Evolutionary conservation across 2,797 vertebrate genomes (phyloP).

Genomic region (Eutrigla gurnardus): DNA sequence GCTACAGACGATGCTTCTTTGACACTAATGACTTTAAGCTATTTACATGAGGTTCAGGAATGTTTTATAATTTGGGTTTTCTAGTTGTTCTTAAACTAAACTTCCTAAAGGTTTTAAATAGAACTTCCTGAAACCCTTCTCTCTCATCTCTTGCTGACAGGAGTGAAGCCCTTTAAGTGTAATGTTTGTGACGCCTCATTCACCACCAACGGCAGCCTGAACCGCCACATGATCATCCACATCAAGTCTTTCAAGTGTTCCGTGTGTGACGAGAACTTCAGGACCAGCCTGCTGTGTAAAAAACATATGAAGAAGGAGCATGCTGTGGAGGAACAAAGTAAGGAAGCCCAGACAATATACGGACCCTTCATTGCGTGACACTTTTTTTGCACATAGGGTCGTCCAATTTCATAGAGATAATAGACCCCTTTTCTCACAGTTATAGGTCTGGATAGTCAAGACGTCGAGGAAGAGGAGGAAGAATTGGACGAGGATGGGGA

Average conservation of each 20-base stretch:
- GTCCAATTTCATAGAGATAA: not conserved
- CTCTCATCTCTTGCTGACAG: slow-evolving; percentile 70
- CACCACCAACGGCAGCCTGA: slow-evolving; percentile 98
- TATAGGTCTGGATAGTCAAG: slow-evolving; percentile 82
- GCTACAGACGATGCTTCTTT: not conserved
- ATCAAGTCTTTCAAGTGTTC: slow-evolving; percentile 95
- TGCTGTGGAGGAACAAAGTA: slow-evolving; percentile 83
- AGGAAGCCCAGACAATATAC: slow-evolving; percentile 3
- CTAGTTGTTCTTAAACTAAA: not conserved
- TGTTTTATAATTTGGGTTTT: not conserved
- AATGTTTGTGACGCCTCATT: slow-evolving; percentile 92
- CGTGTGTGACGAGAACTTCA: slow-evolving; percentile 94
- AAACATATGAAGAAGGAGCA: slow-evolving; percentile 97
- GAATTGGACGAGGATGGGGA: slow-evolving; percentile 88
- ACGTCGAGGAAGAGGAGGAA: slow-evolving; percentile 82
- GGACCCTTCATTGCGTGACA: not conserved
- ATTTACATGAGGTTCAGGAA: not conserved
- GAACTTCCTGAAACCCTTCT: not conserved
- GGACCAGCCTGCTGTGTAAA: slow-evolving; percentile 91
- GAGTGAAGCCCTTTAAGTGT: slow-evolving; percentile 96
- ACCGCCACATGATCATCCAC: slow-evolving; percentile 96
- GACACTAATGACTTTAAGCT: not conserved
- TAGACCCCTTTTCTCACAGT: slow-evolving; percentile 7
- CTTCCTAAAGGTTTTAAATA: not conserved
- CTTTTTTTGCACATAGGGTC: not conserved